Evolutionary conservation across 1,140 invertebrate species (phyloP).

Genomic region (Trichomalopsis sarcophagae): DNA sequence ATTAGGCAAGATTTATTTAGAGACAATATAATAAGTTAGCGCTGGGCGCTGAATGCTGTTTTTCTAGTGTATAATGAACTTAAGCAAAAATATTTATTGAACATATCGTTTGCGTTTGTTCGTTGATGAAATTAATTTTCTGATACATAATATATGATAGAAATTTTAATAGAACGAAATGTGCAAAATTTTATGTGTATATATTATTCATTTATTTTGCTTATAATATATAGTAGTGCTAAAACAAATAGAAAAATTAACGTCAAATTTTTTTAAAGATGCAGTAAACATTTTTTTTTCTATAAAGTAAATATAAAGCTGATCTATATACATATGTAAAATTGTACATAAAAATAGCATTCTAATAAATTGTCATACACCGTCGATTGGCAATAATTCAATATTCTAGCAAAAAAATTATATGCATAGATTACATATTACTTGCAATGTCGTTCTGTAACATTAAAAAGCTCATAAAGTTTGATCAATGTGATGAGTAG

Average conservation of each 20-base stretch:
- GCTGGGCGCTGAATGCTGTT: constrained; percentile 21
- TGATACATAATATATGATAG: neutral
- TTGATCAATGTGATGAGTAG: neutral
- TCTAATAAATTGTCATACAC: neutral
- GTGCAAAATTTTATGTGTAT: neutral
- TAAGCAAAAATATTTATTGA: neutral
- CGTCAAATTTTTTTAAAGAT: neutral
- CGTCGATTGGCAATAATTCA: neutral
- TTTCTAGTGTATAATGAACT: constrained; percentile 14
- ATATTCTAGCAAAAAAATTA: neutral
- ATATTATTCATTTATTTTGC: neutral
- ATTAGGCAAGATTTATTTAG: neutral
- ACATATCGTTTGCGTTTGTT: neutral
- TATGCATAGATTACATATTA: neutral
- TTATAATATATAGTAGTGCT: neutral
- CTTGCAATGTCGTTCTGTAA: neutral
- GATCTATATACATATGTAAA: neutral
- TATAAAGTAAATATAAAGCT: neutral
- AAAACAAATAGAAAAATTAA: neutral
- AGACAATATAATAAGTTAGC: neutral
- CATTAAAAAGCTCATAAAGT: constrained; percentile 2
- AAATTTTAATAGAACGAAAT: neutral
- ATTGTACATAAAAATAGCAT: neutral
- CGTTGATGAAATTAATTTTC: neutral
- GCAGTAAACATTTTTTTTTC: neutral